These are phyloP conservation scores for Allygus modestus DNA, from an alignment of 2,888 invertebrate species.

Conservation along the genomic window DNA sequence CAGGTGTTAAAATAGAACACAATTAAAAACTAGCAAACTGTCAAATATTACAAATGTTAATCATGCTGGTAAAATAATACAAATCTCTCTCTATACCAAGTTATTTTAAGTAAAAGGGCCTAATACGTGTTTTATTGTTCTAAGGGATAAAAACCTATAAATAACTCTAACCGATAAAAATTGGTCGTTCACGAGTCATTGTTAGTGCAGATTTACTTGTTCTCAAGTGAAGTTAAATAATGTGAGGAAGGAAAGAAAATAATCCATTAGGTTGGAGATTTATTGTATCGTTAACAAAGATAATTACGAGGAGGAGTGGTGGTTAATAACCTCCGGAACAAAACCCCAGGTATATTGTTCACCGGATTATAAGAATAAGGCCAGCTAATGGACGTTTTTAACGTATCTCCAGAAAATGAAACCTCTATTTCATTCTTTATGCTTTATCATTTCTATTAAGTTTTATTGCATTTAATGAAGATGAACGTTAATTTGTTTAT, in stretches of 20 bases:
- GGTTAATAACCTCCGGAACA: conserved; percentile 44
- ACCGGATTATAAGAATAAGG: conserved; percentile 43
- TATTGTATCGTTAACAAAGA: conserved; percentile 51
- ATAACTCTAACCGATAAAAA: background rate
- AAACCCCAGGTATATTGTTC: conserved; percentile 45
- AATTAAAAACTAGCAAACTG: too few relatives aligned
- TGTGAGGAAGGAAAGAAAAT: conserved; percentile 33
- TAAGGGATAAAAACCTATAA: background rate
- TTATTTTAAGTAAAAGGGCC: too few relatives aligned
- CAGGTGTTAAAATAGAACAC: too few relatives aligned
- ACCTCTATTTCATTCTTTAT: conserved; percentile 33
- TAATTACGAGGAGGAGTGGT: conserved; percentile 33
- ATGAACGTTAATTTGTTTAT: too few relatives aligned
- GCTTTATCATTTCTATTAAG: conserved; percentile 10
- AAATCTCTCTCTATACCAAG: too few relatives aligned
- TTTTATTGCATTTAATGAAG: background rate
- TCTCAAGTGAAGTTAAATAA: conserved; percentile 29
- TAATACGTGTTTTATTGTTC: too few relatives aligned
- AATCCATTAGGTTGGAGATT: conserved; percentile 41
- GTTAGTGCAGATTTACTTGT: conserved; percentile 10
- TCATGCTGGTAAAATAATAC: too few relatives aligned
- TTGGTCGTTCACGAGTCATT: background rate
- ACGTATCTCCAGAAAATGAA: conserved; percentile 43
- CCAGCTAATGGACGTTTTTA: conserved; percentile 48
- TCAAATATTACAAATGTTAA: too few relatives aligned